These are phyloP conservation scores for Plodia interpunctella DNA, from an alignment of 1,140 invertebrate genomes.

Conservation along the genomic window DNA sequence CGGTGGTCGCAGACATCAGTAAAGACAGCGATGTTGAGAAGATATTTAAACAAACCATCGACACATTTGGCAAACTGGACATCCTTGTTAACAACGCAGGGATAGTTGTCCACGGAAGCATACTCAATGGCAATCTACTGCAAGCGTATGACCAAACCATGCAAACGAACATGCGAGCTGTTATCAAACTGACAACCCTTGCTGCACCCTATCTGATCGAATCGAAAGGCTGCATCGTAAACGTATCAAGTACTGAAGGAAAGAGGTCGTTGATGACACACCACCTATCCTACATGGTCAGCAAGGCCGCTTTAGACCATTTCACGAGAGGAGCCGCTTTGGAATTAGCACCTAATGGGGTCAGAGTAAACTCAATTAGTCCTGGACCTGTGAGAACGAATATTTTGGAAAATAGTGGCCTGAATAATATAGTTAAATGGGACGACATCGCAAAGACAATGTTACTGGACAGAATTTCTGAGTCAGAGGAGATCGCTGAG, in stretches of 20 bases:
- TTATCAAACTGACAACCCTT: constrained; percentile 83
- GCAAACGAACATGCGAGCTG: constrained; percentile 82
- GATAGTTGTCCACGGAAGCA: constrained; percentile 79
- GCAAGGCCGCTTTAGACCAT: constrained; percentile 86
- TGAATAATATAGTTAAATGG: not conserved
- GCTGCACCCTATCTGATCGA: constrained; percentile 83
- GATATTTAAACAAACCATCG: constrained; percentile 77
- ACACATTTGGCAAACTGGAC: constrained; percentile 78
- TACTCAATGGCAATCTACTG: constrained; percentile 79
- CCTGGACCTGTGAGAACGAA: constrained; percentile 82
- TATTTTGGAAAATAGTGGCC: constrained; percentile 67
- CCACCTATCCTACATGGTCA: constrained; percentile 83
- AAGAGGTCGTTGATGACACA: constrained; percentile 77
- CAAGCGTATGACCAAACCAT: constrained; percentile 83
- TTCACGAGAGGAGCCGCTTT: constrained; percentile 81
- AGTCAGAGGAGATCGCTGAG: constrained; percentile 25
- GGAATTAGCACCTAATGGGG: constrained; percentile 80
- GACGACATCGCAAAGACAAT: not conserved
- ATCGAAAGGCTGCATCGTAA: constrained; percentile 84
- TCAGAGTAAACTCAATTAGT: constrained; percentile 84
- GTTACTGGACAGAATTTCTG: constrained; percentile 16
- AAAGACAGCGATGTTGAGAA: constrained; percentile 79
- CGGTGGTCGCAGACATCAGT: constrained; percentile 79
- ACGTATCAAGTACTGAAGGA: constrained; percentile 39
- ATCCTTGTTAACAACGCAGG: constrained; percentile 86